Percentiles rank a stretch among this genome's conserved stretches.
These are phyloP conservation scores for Drosophila tripunctata DNA, from an alignment of 2,888 invertebrate genomes.

Conservation along the genomic window DNA sequence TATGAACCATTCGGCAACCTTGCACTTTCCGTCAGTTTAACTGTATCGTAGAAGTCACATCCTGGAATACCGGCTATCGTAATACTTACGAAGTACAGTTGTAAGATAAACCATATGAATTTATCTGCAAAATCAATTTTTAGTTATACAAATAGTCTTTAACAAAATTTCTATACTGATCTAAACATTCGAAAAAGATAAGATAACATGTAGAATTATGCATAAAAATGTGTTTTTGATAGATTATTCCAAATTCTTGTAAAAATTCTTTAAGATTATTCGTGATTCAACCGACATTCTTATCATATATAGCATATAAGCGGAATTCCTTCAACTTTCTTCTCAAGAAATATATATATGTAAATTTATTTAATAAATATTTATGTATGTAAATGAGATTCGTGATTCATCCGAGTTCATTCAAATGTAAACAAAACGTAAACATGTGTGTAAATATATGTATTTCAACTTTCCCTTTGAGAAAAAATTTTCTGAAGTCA, in stretches of 20 bases:
- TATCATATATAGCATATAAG: background rate
- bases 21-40: conserved; percentile 48
- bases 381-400: background rate
- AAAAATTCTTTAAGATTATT: background rate
- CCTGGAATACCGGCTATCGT: conserved; percentile 33
- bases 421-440: background rate
- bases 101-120: conserved; percentile 5
- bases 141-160: too few relatives aligned
- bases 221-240: too few relatives aligned
- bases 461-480: too few relatives aligned
- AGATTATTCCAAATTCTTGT: too few relatives aligned
- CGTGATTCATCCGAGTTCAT: background rate
- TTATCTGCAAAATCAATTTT: background rate
- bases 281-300: background rate
- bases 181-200: too few relatives aligned
- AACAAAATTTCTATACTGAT: too few relatives aligned
- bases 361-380: too few relatives aligned
- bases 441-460: too few relatives aligned
- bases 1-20: conserved; percentile 61
- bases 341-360: too few relatives aligned
- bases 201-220: too few relatives aligned
- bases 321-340: too few relatives aligned
- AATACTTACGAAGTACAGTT: background rate
- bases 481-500: too few relatives aligned
- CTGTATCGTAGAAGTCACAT: conserved; percentile 68